Percentiles rank a stretch among this genome's conserved stretches.
phyloP scores from a whole-genome alignment of 1,140 invertebrate species.

The Rhizoglyphus robini region DNA sequence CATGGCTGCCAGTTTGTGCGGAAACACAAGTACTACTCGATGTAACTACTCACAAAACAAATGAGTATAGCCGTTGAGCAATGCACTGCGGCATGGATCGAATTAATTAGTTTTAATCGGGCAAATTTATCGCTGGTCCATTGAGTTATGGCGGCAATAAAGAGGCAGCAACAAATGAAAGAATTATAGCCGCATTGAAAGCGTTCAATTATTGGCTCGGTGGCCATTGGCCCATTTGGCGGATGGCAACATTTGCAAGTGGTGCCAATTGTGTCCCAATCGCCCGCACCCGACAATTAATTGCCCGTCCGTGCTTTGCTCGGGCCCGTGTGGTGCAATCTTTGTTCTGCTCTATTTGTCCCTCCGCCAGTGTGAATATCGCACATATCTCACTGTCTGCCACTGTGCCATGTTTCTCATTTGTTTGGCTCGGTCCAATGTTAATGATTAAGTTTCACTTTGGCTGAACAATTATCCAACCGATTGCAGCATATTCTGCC shows the following conservation, averaged over 20 bases:
- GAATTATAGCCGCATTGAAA: conserved; percentile 1
- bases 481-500: not conserved
- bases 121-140: not conserved
- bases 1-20: not conserved
- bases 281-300: not conserved
- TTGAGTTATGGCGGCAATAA: not conserved
- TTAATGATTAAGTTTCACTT: not conserved
- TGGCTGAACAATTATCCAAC: conserved; percentile 8
- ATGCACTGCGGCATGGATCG: not conserved
- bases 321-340: not conserved
- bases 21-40: not conserved
- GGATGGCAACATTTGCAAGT: not conserved
- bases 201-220: not conserved
- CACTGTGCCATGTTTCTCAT: not conserved
- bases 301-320: not conserved
- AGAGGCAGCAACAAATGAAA: conserved; percentile 6
- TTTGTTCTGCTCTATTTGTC: conserved; percentile 5
- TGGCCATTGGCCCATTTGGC: not conserved
- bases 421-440: not conserved
- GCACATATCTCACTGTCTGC: not conserved
- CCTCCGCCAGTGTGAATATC: not conserved
- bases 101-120: conserved; percentile 13
- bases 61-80: conserved; percentile 2
- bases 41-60: conserved; percentile 4
- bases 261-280: not conserved